phyloP scores from a whole-genome alignment of 2,113 vertebrate species.

The Danionella cerebrum region DNA sequence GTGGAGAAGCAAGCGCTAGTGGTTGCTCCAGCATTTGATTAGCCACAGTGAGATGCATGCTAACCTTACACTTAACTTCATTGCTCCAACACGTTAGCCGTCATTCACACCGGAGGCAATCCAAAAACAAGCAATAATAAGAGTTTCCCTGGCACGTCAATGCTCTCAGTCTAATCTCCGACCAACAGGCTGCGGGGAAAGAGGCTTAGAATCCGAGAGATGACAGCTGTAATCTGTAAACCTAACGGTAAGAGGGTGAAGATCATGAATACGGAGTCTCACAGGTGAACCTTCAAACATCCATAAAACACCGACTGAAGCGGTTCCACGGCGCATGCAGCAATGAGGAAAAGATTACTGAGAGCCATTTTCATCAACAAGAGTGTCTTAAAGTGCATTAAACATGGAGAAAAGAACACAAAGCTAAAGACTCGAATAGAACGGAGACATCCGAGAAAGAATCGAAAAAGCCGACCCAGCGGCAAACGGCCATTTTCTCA shows the following conservation, averaged over 20 bases:
- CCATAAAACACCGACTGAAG: no score
- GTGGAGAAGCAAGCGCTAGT: not conserved
- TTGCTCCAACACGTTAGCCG: not conserved
- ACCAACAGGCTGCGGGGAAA: not conserved
- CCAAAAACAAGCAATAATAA: constrained; percentile 13
- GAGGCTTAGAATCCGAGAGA: not conserved
- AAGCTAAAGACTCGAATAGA: no score
- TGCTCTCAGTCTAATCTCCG: not conserved
- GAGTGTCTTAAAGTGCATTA: no score
- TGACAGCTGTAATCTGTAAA: not conserved
- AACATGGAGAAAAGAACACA: no score
- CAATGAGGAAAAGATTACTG: no score
- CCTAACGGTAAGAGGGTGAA: not conserved
- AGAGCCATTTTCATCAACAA: no score
- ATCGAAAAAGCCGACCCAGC: no score
- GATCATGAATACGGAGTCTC: not conserved
- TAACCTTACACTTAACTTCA: constrained; percentile 13
- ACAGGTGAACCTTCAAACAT: no score
- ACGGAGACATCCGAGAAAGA: no score
- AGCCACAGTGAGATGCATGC: constrained; percentile 13
- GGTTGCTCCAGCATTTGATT: constrained; percentile 19
- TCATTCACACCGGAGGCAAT: not conserved
- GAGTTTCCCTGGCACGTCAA: not conserved
- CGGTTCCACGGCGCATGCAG: no score
- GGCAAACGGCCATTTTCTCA: no score